Evolutionary conservation across 1,140 invertebrate genomes (phyloP).

Genomic region (Thaumatotibia leucotreta): DNA sequence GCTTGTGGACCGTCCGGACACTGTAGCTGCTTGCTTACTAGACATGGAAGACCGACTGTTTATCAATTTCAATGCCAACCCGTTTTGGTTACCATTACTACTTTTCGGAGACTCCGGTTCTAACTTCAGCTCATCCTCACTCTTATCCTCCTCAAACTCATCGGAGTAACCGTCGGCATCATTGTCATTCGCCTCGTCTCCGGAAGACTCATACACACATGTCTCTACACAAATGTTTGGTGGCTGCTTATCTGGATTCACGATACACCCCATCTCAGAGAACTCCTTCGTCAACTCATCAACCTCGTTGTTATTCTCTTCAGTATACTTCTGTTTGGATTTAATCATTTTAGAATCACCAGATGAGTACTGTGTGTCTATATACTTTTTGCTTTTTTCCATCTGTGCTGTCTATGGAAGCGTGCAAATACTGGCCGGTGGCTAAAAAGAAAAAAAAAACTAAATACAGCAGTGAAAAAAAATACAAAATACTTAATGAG

Average conservation of each 20-base stretch:
- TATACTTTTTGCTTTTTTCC: conserved; percentile 45
- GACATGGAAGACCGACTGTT: conserved; percentile 57
- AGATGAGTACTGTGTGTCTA: conserved; percentile 48
- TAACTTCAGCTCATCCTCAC: conserved; percentile 27
- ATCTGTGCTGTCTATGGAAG: conserved; percentile 48
- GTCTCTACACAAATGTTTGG: conserved; percentile 62
- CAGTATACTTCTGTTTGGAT: conserved; percentile 53
- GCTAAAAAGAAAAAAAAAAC: conserved; percentile 22
- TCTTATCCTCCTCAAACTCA: conserved; percentile 69
- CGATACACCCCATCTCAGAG: conserved; percentile 68
- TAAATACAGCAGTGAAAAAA: too few species aligned
- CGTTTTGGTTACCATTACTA: background rate
- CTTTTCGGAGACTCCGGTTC: background rate
- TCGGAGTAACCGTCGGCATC: conserved; percentile 58
- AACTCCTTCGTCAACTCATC: conserved; percentile 66
- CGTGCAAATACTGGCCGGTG: conserved; percentile 32
- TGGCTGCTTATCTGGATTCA: conserved; percentile 56
- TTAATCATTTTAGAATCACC: conserved; percentile 58
- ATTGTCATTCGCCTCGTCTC: conserved; percentile 29
- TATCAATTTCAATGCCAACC: conserved; percentile 33
- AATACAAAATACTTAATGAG: too few species aligned
- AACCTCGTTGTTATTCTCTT: conserved; percentile 73
- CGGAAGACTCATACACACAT: conserved; percentile 52
- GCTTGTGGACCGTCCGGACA: conserved; percentile 48
- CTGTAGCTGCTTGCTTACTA: conserved; percentile 37